Evolutionary conservation across 2,113 vertebrate species (phyloP).

Genomic region (Ramphastos sulfuratus): DNA sequence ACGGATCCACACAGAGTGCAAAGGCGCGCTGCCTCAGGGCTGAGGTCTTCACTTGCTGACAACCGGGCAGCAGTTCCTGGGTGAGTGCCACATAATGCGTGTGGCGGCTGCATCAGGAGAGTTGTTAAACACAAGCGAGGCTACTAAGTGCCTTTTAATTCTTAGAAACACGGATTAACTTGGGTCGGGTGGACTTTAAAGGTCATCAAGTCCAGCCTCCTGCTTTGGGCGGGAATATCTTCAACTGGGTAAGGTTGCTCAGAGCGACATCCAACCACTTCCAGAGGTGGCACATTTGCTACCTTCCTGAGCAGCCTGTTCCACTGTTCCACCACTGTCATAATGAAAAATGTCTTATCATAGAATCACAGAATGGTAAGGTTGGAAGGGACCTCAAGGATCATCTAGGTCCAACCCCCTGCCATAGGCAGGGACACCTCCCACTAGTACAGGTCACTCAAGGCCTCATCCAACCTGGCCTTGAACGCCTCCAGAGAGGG

Average conservation of each 20-base stretch:
- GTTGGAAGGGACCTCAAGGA: no score
- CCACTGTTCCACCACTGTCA: neutral
- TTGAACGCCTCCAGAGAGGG: no score
- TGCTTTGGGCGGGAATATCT: neutral
- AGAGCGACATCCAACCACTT: neutral
- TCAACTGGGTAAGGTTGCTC: neutral
- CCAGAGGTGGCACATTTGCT: neutral
- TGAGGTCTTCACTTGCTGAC: neutral
- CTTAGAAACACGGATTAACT: neutral
- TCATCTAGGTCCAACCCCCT: no score
- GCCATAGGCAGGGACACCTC: no score
- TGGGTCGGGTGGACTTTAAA: neutral
- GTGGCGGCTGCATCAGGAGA: neutral
- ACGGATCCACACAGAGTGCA: accelerated
- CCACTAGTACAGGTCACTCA: no score
- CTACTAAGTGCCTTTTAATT: neutral
- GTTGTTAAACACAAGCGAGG: neutral
- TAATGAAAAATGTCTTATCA: neutral
- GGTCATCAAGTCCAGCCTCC: neutral
- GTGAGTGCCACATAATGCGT: accelerated
- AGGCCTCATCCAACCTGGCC: no score
- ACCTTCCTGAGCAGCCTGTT: neutral
- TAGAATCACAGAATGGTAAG: no score
- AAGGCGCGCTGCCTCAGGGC: accelerated
- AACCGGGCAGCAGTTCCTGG: accelerated